Conservation (phyloP, 2,797 vertebrate species). For the Sylvilagus floridanus region DNA sequence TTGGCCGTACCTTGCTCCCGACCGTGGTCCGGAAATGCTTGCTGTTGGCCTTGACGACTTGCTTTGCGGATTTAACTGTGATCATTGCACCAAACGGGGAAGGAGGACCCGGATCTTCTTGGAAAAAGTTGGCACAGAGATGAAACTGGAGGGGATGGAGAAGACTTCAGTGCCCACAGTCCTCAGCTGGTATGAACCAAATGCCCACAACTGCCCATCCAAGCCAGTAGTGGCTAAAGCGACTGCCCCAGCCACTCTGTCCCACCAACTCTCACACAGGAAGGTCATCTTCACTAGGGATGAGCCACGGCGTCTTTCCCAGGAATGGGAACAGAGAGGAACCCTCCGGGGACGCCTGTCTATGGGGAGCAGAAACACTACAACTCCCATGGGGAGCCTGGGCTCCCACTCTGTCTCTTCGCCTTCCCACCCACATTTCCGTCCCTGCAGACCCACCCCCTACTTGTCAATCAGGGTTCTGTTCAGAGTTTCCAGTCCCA, state of each 20-base stretch:
- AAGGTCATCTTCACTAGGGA: rapidly evolving
- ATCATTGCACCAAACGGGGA: constrained; percentile 87
- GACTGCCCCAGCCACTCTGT: background rate
- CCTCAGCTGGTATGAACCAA: background rate
- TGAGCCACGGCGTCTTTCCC: background rate
- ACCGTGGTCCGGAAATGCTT: constrained; percentile 95
- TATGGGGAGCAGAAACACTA: background rate
- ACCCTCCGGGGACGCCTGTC: background rate
- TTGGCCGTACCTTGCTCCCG: constrained; percentile 93
- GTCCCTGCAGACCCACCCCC: background rate
- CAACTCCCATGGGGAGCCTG: background rate
- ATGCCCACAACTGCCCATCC: background rate
- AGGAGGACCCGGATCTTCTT: constrained; percentile 88
- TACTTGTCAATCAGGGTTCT: background rate
- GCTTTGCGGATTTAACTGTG: constrained; percentile 93
- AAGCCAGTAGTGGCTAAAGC: background rate
- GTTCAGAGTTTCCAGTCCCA: background rate
- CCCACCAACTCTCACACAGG: background rate
- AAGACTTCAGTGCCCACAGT: constrained; percentile 55
- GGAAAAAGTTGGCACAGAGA: constrained; percentile 94
- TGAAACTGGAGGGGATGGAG: constrained; percentile 90
- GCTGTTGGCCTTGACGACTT: constrained; percentile 92
- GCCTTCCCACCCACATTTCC: background rate
- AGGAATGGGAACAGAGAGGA: background rate
- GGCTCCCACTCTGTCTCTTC: background rate